These are phyloP conservation scores for Saccopteryx leptura DNA, from an alignment of 2,113 vertebrate genomes.

Conservation along the genomic window DNA sequence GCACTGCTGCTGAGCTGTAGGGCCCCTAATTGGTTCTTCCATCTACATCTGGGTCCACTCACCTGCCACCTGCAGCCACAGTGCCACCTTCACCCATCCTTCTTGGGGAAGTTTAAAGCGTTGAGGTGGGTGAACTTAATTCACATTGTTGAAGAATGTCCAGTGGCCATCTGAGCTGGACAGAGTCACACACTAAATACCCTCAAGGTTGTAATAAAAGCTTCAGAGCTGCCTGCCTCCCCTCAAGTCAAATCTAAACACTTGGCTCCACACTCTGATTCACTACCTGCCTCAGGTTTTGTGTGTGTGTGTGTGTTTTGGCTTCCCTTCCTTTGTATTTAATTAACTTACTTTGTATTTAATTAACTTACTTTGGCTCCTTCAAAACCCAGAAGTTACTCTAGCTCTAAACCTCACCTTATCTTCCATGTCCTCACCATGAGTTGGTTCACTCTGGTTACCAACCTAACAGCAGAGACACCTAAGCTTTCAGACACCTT, in stretches of 20 bases:
- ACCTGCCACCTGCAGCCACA: background rate
- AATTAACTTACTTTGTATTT: background rate
- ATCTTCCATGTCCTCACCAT: background rate
- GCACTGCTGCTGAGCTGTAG: background rate
- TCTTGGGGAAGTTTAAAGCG: background rate
- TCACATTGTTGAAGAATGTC: background rate
- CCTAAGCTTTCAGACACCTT: background rate
- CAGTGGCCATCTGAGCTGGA: background rate
- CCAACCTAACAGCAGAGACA: too few relatives aligned
- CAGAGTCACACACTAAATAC: background rate
- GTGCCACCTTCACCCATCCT: background rate
- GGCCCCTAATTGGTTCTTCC: background rate
- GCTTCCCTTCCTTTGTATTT: background rate
- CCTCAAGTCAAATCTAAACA: background rate
- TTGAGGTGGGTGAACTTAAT: background rate
- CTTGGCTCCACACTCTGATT: background rate
- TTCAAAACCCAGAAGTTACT: background rate
- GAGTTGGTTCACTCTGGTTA: background rate
- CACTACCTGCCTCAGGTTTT: background rate
- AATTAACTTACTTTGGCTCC: background rate
- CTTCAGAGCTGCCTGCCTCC: background rate
- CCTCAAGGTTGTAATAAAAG: background rate
- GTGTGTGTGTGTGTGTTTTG: too few relatives aligned
- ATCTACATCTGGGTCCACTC: background rate
- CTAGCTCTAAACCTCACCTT: background rate